Percentiles rank a stretch among this genome's conserved stretches.
These are phyloP conservation scores for Cotesia congregata DNA, from an alignment of 2,888 invertebrate species.

Conservation along the genomic window DNA sequence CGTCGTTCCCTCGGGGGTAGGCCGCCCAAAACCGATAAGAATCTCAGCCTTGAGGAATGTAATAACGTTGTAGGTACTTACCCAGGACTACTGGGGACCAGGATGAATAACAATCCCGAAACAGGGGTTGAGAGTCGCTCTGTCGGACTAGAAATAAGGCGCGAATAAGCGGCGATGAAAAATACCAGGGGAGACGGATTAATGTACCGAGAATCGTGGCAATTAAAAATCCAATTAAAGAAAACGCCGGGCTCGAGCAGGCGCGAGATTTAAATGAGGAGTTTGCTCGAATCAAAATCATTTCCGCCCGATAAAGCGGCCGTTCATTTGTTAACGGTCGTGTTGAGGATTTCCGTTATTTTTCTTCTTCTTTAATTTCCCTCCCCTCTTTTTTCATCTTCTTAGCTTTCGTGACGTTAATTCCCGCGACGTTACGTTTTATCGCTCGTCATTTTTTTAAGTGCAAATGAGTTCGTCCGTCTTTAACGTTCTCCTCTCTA, in stretches of 20 bases:
- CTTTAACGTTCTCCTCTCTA: constrained; percentile 40
- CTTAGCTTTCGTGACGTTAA: constrained; percentile 46
- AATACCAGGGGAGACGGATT: constrained; percentile 51
- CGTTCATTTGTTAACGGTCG: constrained; percentile 67
- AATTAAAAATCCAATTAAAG: constrained; percentile 70
- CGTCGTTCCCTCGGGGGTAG: constrained; percentile 40
- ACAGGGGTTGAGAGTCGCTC: constrained; percentile 26
- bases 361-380: constrained; percentile 36
- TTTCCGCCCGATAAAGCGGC: constrained; percentile 67
- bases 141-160: constrained; percentile 40
- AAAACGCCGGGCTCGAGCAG: constrained; percentile 52
- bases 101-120: constrained; percentile 39
- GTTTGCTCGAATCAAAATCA: constrained; percentile 65
- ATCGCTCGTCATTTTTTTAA: constrained; percentile 69
- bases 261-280: constrained; percentile 64
- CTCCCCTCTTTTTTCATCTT: constrained; percentile 33
- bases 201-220: constrained; percentile 65
- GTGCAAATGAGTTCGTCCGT: constrained; percentile 66
- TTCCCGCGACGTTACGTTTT: constrained; percentile 56
- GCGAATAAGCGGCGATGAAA: constrained; percentile 34
- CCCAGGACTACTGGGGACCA: constrained; percentile 22
- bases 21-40: constrained; percentile 39
- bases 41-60: constrained; percentile 37
- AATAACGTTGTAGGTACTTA: constrained; percentile 42
- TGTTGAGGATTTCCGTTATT: constrained; percentile 46